Evolutionary conservation across 2,888 invertebrate species (phyloP).

Genomic region (Ichneumoninae sp.): DNA sequence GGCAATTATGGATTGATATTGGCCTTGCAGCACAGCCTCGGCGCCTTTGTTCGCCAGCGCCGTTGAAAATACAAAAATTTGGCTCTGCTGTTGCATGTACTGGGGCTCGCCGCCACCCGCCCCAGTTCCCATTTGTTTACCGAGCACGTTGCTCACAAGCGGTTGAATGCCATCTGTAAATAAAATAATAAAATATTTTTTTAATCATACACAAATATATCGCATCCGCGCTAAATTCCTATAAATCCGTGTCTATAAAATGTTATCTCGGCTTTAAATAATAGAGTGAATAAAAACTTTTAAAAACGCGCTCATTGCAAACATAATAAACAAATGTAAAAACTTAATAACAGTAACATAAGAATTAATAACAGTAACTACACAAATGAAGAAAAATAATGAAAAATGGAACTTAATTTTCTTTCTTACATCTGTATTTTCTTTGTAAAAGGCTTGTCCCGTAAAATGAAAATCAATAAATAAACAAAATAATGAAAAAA

Average conservation of each 20-base stretch:
- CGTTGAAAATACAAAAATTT: slow-evolving; percentile 99
- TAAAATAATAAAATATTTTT: slow-evolving; percentile 1
- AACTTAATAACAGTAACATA: too few species aligned
- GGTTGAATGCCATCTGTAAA: slow-evolving; percentile 89
- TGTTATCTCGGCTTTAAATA: too few species aligned
- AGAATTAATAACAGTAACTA: too few species aligned
- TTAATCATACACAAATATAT: neutral
- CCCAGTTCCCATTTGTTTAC: slow-evolving; percentile 90
- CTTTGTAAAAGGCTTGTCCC: too few species aligned
- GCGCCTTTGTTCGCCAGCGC: slow-evolving; percentile 97
- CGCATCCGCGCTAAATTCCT: neutral
- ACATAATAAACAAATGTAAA: too few species aligned
- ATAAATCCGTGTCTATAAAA: neutral
- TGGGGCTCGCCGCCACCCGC: slow-evolving; percentile 92
- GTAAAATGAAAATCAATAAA: too few species aligned
- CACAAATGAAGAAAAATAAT: too few species aligned
- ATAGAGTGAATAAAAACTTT: too few species aligned
- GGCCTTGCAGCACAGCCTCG: slow-evolving; percentile 95
- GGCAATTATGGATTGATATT: slow-evolving; percentile 95
- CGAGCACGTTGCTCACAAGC: slow-evolving; percentile 91
- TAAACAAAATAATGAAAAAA: too few species aligned
- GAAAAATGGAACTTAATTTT: too few species aligned
- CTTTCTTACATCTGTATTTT: too few species aligned
- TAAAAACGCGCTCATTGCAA: too few species aligned
- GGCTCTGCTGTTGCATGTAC: slow-evolving; percentile 98